These are phyloP conservation scores for Xyrauchen texanus DNA, from an alignment of 2,113 vertebrate genomes.

Conservation along the genomic window DNA sequence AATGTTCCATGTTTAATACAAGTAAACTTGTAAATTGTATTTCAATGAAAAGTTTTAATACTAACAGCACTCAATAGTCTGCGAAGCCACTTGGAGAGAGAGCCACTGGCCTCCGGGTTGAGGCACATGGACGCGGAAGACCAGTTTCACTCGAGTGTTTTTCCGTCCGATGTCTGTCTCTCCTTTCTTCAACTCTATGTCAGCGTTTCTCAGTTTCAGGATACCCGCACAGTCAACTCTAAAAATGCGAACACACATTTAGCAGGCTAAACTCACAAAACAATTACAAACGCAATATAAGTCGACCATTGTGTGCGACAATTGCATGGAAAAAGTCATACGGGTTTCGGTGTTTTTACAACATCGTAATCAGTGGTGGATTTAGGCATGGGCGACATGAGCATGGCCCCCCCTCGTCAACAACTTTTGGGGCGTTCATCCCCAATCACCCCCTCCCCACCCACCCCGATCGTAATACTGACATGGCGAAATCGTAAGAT, in stretches of 20 bases:
- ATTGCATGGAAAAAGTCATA: too few relatives aligned
- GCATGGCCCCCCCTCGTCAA: too few relatives aligned
- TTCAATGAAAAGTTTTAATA: slow-evolving; percentile 12
- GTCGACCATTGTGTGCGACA: too few relatives aligned
- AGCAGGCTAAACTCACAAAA: neutral
- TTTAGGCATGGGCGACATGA: too few relatives aligned
- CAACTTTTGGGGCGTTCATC: too few relatives aligned
- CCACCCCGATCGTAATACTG: too few relatives aligned
- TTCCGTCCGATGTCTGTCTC: slow-evolving; percentile 96
- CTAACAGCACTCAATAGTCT: slow-evolving; percentile 97
- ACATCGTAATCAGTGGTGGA: too few relatives aligned
- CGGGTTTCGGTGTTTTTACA: too few relatives aligned
- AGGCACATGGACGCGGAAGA: slow-evolving; percentile 91
- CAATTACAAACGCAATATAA: neutral
- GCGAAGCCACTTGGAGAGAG: slow-evolving; percentile 88
- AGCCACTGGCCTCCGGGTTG: slow-evolving; percentile 79
- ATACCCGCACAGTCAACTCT: slow-evolving; percentile 98
- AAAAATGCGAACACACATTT: neutral
- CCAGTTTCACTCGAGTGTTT: slow-evolving; percentile 91
- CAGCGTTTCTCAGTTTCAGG: slow-evolving; percentile 91
- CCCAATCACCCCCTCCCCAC: too few relatives aligned
- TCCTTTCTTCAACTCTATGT: slow-evolving; percentile 93
- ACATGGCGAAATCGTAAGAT: too few relatives aligned
- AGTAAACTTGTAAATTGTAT: too few relatives aligned
- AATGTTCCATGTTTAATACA: too few relatives aligned